Evolutionary conservation across 2,888 invertebrate genomes (phyloP), one percentile per base, ranked within the genome.

Genomic region (Cosmia pyralina): DNA sequence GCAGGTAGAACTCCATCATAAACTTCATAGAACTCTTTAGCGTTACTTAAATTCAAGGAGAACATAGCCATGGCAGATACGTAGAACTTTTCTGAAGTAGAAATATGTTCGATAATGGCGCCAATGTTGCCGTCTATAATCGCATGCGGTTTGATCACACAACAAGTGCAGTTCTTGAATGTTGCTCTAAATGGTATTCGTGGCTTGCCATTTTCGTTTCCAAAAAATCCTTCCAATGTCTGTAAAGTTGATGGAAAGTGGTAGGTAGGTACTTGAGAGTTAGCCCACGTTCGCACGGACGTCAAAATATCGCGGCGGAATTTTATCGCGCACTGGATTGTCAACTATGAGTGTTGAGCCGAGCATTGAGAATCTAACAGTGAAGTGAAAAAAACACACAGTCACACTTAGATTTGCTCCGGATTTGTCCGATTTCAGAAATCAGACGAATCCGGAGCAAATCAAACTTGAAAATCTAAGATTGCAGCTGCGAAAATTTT

Each of bases 21-120:
- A 34, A 99, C 97, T 96, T 99, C 99, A 87, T 98, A 97, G 95
- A 99, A 99, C 92, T 99, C 99, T 92, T 98, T 97, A 34, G 98
- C 98, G 91, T 98, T 98, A 0, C 97, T 96, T 60, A 97, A 96
- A 85, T 97, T 98, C 87, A 99, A 94, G 70, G 97, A 96, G 89
- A 98, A 97, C 97, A 98, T 97, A 89, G 98, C 97, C 88, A 99
- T 96, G 0, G 98, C 98, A 0, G 98, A 97, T 74, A 99, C 97
- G 77, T 96, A 96, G 89, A 98, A 99, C 28, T 97, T 97, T 65
- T 97, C 97, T 15, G 93, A 92, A 22, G 97, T 97, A 58, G 97
- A 96, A 75, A 99, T 98, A 72, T 97, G 97, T 69, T 97, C 96
- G 28, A 99, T 94, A 60, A 99, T 98, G 75, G 97, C 94, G 0